Evolutionary conservation across 2,113 vertebrate species (phyloP), one percentile per base, ranked within the genome.

Genomic region (Cryptomyrus ogoouensis): DNA sequence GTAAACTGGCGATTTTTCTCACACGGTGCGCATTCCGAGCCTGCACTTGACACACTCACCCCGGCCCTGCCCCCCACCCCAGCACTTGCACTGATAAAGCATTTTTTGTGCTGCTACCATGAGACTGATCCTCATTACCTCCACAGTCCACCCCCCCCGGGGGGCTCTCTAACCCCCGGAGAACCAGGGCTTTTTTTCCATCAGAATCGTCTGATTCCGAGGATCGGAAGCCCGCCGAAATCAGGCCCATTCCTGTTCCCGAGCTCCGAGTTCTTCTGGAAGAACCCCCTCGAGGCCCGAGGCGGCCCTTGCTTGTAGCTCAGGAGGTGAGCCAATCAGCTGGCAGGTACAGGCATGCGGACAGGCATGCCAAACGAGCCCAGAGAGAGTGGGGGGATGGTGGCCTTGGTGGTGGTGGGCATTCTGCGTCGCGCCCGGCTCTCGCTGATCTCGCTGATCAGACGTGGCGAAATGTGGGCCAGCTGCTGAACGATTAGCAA

Each of bases 351-450:
- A 80, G 74, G 74, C 70, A 31, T 70, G 62, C 62, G 9, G 62
- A 70, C 62, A 77, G 70, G 31, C 74, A 35, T 80, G 74, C 74
- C 74, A 80, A 77, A 80, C 74, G 74, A 80, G 74, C 35, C 74
- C 74, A 80, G 74, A 80, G 70, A 39, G 35, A 77, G 31, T 39
- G 74, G 5, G 27, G 31, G 62, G 62, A 3, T 12, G n/a, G 9
- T 12, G 58, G 7, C 56, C 2, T 9, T 31, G 62, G 62, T 12
- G 10, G 62, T 31, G n/a, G 58, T 13, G 15, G 35, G 74, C 74
- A 80, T 21, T 39, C 13, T 80, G 74, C 15, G 70, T 15, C 27
- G 2, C 15, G 15, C 31, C 70, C 0, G 35, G 35, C 70, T 77
- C 31, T 17, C 70, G 31, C 70, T 19, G 12, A 39, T 74, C 27